phyloP scores from a whole-genome alignment of 2,888 invertebrate species.

The Dexiosoma caninum region DNA sequence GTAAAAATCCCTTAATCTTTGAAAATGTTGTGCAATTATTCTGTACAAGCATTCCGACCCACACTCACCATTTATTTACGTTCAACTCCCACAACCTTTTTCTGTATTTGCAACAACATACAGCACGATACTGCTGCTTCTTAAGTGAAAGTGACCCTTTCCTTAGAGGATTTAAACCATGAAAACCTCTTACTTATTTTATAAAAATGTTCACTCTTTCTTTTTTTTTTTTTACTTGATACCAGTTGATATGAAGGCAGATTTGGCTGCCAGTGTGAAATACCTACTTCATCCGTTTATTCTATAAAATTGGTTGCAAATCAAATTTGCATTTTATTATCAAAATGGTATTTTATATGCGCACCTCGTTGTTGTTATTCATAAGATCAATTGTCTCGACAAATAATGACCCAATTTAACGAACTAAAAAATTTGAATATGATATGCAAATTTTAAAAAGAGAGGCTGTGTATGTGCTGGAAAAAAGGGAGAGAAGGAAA shows the following conservation, averaged over 20 bases:
- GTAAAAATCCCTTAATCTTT: constrained; percentile 76
- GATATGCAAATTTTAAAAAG: background rate
- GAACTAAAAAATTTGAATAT: constrained; percentile 54
- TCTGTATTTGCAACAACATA: background rate
- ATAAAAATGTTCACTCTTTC: no score
- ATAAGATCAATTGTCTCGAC: constrained; percentile 55
- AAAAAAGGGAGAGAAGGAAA: no score
- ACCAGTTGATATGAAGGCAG: constrained; percentile 7
- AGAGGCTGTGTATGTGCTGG: no score
- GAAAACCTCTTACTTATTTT: constrained; percentile 5
- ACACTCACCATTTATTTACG: constrained; percentile 22
- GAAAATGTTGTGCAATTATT: constrained; percentile 76
- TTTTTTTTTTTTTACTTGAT: background rate
- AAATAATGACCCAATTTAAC: constrained; percentile 59
- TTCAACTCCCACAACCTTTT: background rate
- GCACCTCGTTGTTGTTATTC: constrained; percentile 37
- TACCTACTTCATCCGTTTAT: constrained; percentile 47
- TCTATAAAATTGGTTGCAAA: constrained; percentile 69
- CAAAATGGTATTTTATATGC: constrained; percentile 48
- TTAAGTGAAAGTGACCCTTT: constrained; percentile 72
- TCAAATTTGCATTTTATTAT: constrained; percentile 77
- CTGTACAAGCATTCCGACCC: constrained; percentile 67
- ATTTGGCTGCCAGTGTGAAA: background rate
- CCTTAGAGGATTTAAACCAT: constrained; percentile 59
- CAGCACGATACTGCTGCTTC: constrained; percentile 61